Evolutionary conservation across 2,113 vertebrate genomes (phyloP).

Genomic region (Oncorhynchus tshawytscha): DNA sequence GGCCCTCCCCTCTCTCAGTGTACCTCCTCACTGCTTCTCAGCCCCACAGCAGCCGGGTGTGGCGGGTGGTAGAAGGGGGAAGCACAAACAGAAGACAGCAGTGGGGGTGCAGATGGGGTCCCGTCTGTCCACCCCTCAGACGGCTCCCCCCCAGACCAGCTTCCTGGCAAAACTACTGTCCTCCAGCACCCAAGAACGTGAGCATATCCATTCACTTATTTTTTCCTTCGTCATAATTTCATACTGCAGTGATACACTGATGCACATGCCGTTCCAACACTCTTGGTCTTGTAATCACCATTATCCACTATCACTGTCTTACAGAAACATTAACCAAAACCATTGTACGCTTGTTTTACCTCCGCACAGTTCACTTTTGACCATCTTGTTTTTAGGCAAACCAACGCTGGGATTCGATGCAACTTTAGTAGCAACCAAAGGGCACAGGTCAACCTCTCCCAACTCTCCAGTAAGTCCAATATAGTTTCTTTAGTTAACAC

Average conservation of each 20-base stretch:
- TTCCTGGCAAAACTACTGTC: conserved; percentile 83
- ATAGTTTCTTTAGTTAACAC: not conserved
- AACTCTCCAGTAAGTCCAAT: conserved; percentile 57
- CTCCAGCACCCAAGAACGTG: conserved; percentile 69
- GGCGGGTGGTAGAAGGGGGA: conserved; percentile 29
- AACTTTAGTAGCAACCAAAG: conserved; percentile 46
- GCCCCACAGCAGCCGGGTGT: conserved; percentile 58
- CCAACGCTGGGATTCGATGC: conserved; percentile 58
- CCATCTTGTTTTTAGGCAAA: conserved; percentile 63
- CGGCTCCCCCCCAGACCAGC: conserved; percentile 60
- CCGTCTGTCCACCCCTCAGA: not conserved
- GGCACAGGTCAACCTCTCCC: conserved; percentile 62
- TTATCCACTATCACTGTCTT: not conserved
- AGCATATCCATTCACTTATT: conserved; percentile 21
- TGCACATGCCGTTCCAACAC: too few relatives aligned
- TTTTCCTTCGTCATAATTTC: too few relatives aligned
- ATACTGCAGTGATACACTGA: too few relatives aligned
- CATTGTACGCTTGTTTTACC: too few relatives aligned
- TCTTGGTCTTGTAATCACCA: too few relatives aligned
- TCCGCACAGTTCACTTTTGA: not conserved
- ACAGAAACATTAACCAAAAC: not conserved
- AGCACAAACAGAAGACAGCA: conserved; percentile 65
- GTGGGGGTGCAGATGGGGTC: conserved; percentile 48
- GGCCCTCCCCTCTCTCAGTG: conserved; percentile 38
- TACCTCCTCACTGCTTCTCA: conserved; percentile 61